Evolutionary conservation across 30 jellyfish, hydroid and myxozoan genomes (phyloP), one percentile per base, ranked within the genome.

Genomic region (Sanderia malayensis): DNA sequence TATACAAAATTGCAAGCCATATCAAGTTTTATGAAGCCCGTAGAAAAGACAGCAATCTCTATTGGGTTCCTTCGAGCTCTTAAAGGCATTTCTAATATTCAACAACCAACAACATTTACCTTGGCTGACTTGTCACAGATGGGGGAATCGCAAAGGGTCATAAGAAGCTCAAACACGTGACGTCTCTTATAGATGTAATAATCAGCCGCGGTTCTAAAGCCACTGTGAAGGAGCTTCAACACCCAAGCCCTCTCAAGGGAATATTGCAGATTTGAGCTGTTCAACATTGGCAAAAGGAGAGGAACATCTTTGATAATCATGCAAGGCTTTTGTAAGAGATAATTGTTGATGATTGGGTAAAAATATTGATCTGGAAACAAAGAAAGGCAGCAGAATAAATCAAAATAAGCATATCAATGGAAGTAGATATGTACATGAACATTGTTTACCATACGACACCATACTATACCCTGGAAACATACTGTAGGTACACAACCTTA

Each of bases 161-260:
- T 74, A 4, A 75, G 30, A 31, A 83, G 76, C 66, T 81, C 89
- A 47, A 89, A 89, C 22, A 82, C 89, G 29, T 76, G 95, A 30
- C 79, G 69, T 61, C 81, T 82, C 57, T 89, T 89, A 57, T 81
- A 82, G 23, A 82, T 69, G 61, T 89, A 89, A 53, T 73, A 89
- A 46, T 82, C 97, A 1, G 85, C 21, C 1, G 79, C 23, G 19
- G 85, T 80, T 45, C 83, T 74, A 7, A 82, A 52, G 59, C 97
- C 94, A 70, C 72, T 72, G 19, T 62, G 68, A 18, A 89, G 78
- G 57, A 89, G 64, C 59, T 76, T 70, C n/a, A 89, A 52, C 9
- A 89, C 44, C 97, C 97, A 89, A 7, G 67, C 60, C 24, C 89
- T 70, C 45, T 82, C 95, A 21, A 37, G 47, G 44, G 20, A 23